Conservation (phyloP, 2,888 invertebrate species). For the Dascillus cervinus region DNA sequence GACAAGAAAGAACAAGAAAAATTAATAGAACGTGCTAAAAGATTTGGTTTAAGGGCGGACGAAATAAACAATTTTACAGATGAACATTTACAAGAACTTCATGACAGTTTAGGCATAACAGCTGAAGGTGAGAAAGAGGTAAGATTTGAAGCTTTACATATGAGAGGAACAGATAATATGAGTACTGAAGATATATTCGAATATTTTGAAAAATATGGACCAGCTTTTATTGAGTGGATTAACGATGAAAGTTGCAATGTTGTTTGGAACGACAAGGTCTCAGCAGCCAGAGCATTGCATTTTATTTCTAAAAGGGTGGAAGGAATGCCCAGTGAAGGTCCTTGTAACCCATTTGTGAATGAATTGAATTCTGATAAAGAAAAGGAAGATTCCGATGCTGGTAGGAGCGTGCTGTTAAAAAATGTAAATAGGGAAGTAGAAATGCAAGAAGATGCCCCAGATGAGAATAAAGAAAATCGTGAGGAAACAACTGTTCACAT, state of each 20-base stretch:
- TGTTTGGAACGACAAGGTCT: conserved; percentile 52
- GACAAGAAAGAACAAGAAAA: conserved; percentile 46
- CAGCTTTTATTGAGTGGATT: conserved; percentile 75
- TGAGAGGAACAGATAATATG: conserved; percentile 68
- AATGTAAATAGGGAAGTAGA: conserved; percentile 30
- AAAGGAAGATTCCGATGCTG: conserved; percentile 7
- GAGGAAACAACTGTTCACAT: conserved; percentile 33
- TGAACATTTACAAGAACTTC: conserved; percentile 36
- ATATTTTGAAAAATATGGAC: conserved; percentile 69
- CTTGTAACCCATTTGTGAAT: conserved; percentile 27
- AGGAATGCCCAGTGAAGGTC: conserved; percentile 22
- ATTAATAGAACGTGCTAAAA: conserved; percentile 48
- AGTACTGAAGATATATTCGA: conserved; percentile 70
- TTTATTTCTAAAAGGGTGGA: conserved; percentile 46
- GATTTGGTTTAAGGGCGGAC: conserved; percentile 47
- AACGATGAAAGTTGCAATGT: conserved; percentile 72
- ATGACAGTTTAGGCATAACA: conserved; percentile 49
- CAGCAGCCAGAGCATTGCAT: conserved; percentile 53
- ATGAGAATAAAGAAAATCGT: conserved; percentile 40
- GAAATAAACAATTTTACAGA: conserved; percentile 40
- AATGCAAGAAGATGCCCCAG: conserved; percentile 22
- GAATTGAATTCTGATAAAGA: conserved; percentile 17
- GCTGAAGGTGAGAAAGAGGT: conserved; percentile 54
- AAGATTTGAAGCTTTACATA: conserved; percentile 65
- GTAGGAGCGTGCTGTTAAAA: conserved; percentile 29